Conservation (phyloP, 2,113 vertebrate species). For the Scomber colias region DNA sequence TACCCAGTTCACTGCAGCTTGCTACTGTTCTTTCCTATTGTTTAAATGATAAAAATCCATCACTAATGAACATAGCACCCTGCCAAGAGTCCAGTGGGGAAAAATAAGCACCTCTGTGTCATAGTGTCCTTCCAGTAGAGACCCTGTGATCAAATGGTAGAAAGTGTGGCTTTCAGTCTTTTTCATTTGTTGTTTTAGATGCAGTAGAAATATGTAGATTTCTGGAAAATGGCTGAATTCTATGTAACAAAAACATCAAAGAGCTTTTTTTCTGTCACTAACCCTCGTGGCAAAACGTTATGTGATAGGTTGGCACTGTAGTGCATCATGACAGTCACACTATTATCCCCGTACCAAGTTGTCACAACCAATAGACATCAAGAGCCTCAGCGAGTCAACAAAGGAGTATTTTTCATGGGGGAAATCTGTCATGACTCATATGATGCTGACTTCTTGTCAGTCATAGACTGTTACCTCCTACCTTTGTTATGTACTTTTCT, state of each 20-base stretch:
- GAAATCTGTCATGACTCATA: conserved; percentile 40
- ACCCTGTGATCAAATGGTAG: conserved; percentile 23
- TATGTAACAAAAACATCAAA: conserved; percentile 31
- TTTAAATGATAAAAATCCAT: conserved; percentile 38
- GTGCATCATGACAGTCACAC: conserved; percentile 62
- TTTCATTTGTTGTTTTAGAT: not conserved
- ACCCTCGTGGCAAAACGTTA: conserved; percentile 37
- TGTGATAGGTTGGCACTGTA: conserved; percentile 41
- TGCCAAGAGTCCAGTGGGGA: conserved; percentile 21
- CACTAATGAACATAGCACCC: conserved; percentile 30
- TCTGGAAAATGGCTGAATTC: conserved; percentile 12
- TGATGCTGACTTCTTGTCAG: conserved; percentile 29
- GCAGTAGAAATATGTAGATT: conserved; percentile 15
- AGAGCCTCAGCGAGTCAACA: conserved; percentile 41
- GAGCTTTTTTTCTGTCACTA: not conserved
- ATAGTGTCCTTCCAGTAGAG: conserved; percentile 2
- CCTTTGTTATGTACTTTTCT: conserved; percentile 18
- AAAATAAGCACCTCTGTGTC: conserved; percentile 4
- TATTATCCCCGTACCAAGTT: conserved; percentile 58
- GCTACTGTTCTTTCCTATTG: conserved; percentile 10
- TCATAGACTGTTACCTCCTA: conserved; percentile 24
- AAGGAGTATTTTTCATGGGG: conserved; percentile 23
- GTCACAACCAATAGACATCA: conserved; percentile 60
- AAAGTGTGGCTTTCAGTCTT: not conserved
- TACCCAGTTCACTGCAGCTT: not conserved